phyloP scores from a whole-genome alignment of 2,113 vertebrate genomes.

The Pyxicephalus adspersus region DNA sequence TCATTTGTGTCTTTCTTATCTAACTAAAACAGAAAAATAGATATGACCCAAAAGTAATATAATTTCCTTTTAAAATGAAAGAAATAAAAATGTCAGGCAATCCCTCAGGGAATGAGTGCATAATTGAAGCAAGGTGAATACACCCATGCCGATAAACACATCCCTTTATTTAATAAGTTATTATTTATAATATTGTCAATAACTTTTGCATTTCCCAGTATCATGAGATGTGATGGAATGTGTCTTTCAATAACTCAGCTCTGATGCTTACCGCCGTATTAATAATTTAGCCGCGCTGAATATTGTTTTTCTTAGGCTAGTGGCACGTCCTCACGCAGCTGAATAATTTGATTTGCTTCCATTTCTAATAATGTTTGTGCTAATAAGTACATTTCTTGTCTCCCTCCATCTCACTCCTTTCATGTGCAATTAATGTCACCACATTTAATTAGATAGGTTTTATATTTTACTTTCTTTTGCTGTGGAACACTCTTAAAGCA shows the following conservation, averaged over 20 bases:
- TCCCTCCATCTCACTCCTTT: not conserved
- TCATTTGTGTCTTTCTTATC: no score
- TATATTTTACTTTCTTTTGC: not conserved
- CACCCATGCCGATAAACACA: not conserved
- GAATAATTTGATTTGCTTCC: constrained; percentile 32
- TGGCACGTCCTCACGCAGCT: not conserved
- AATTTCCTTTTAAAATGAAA: no score
- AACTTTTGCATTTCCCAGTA: not conserved
- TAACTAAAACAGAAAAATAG: no score
- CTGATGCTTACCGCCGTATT: not conserved
- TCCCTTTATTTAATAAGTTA: not conserved
- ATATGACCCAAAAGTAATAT: no score
- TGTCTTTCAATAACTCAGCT: not conserved
- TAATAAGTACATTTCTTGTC: constrained; percentile 27
- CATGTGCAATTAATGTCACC: constrained; percentile 37
- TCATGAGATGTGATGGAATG: not conserved
- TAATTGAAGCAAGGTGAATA: no score
- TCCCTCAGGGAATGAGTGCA: no score
- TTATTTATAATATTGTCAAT: not conserved
- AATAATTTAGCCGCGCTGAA: constrained; percentile 21
- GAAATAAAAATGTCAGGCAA: no score
- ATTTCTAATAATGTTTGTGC: constrained; percentile 34
- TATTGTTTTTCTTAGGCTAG: not conserved
- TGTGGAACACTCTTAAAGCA: not conserved
- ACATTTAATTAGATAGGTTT: constrained; percentile 34